Percentiles rank a stretch among this genome's conserved stretches.
These are phyloP conservation scores for Agonopterix arenella DNA, from an alignment of 2,888 invertebrate species.

Conservation along the genomic window DNA sequence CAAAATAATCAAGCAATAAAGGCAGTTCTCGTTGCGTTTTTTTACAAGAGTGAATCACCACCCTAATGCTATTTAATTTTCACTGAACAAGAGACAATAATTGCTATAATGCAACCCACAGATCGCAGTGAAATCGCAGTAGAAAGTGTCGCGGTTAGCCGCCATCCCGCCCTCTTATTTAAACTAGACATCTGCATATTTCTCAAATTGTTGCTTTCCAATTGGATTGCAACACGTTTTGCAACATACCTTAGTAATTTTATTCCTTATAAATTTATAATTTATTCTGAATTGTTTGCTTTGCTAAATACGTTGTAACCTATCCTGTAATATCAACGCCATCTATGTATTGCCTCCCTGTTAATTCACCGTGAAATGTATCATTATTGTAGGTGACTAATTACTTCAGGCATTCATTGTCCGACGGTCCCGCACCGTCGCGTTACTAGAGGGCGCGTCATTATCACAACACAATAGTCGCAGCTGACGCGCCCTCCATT, in stretches of 20 bases:
- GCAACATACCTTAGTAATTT: neutral
- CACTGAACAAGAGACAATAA: too few species aligned
- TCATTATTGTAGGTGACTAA: conserved; percentile 31
- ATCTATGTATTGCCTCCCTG: neutral
- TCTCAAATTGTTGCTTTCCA: conserved; percentile 26
- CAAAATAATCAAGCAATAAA: too few species aligned
- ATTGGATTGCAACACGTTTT: conserved; percentile 6
- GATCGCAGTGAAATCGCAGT: conserved; percentile 45
- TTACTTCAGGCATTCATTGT: conserved; percentile 32
- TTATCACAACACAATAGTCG: conserved; percentile 31
- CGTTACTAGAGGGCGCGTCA: conserved; percentile 46
- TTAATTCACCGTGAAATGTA: conserved; percentile 14
- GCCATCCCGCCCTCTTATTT: conserved; percentile 48
- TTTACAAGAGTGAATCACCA: too few species aligned
- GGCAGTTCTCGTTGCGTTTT: too few species aligned
- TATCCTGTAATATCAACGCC: too few species aligned
- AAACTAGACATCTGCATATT: conserved; percentile 46
- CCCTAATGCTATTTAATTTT: too few species aligned
- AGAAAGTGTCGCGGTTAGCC: conserved; percentile 62
- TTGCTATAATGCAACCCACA: conserved; percentile 20
- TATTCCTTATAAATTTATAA: too few species aligned
- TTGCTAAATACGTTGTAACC: too few species aligned
- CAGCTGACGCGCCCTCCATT: conserved; percentile 41
- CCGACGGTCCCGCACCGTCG: conserved; percentile 35
- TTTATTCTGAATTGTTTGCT: too few species aligned